Conservation (phyloP, 2,113 vertebrate species). For the Sebastes fasciatus region DNA sequence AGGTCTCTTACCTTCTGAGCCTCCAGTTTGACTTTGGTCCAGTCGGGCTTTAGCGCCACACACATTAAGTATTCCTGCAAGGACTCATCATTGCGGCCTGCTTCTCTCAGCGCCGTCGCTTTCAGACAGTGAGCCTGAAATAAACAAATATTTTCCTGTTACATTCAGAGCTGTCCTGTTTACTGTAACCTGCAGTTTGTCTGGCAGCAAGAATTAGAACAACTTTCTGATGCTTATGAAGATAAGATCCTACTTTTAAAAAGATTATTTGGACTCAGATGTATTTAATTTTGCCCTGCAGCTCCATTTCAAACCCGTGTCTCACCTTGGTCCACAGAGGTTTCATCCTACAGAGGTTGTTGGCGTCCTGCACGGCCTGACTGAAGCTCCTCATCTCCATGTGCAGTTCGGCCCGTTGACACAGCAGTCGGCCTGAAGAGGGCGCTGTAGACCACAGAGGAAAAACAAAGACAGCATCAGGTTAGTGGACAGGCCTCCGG, state of each 20-base stretch:
- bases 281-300: too few species aligned
- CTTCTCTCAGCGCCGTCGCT: constrained; percentile 88
- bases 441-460: constrained; percentile 81
- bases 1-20: constrained; percentile 86
- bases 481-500: constrained; percentile 17
- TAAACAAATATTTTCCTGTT: too few species aligned
- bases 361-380: constrained; percentile 87
- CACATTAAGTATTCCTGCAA: constrained; percentile 92
- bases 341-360: constrained; percentile 83
- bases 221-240: too few species aligned
- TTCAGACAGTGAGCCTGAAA: constrained; percentile 90
- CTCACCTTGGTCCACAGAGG: constrained; percentile 89
- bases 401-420: constrained; percentile 87
- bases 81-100: constrained; percentile 89
- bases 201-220: too few species aligned
- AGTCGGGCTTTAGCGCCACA: constrained; percentile 92
- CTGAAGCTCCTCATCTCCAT: constrained; percentile 88
- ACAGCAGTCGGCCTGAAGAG: constrained; percentile 84
- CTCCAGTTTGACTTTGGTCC: constrained; percentile 90
- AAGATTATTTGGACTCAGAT: too few species aligned
- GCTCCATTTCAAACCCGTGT: neutral
- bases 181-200: too few species aligned
- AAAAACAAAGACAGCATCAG: constrained; percentile 2
- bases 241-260: too few species aligned
- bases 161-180: too few species aligned